Base-by-base conservation (phyloP, 2,113 vertebrate genomes). In the Rhinopomastus cyanomelas region DNA sequence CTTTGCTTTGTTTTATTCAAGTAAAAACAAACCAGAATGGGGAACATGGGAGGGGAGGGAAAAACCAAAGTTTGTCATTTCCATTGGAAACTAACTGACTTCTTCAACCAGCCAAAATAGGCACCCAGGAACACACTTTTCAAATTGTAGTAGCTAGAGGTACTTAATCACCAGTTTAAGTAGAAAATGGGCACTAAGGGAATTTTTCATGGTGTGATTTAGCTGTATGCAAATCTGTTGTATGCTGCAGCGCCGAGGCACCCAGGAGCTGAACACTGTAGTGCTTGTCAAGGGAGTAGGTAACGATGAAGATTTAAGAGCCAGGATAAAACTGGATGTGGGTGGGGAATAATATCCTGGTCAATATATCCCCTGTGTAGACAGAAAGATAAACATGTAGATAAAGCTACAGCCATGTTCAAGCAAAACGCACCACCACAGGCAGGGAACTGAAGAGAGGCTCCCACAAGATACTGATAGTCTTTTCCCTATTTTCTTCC, bases 281-380 rank as follows among this genome's bases (percentile, higher is more conserved):
- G 44, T 73, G 67, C 56, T 91, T 94, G 82, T 90, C 91, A 80
- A 85, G 65, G 60, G 67, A 92, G 90, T 89, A 94, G 65, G 94
- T 80, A 94, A 91, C 85, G 89, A 85, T 82, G 60, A 92, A 91
- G 72, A 95, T 95, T 92, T 95, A 95, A 94, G 87, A 94, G 85
- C 21, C 2, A 4, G 75, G 55, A 91, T 56, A 85, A 92, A 89
- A 46, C 79, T 66, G 89, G 60, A 77, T 66, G 87, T 85, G 80
- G 62, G 57, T 12, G 64, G 89, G 87, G 87, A 65, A 85, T 91
- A 93, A 92, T 82, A 87, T 80, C 67, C 21, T 51, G 75, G 67
- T 94, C 94, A 80, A 87, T 90, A 90, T 89, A 93, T 94, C 79
- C 81, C 74, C 79, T 56, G n/a, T 91, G 76, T 26, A 94, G 94